These are phyloP conservation scores for Drosophila eohydei DNA, from an alignment of 2,888 invertebrate species.

Conservation along the genomic window DNA sequence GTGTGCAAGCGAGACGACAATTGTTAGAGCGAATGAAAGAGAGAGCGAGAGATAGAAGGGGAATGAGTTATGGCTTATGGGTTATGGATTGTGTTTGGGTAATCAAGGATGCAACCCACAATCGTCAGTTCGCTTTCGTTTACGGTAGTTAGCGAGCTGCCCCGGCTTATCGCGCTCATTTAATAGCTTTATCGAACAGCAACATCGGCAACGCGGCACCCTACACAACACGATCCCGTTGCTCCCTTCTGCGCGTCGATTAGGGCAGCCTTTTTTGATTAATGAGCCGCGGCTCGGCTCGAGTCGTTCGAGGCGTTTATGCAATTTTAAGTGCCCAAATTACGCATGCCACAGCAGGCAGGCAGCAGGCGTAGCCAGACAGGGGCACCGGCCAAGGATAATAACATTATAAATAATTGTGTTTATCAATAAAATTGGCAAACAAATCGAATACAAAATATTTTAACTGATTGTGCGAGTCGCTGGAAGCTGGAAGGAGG, in stretches of 20 bases:
- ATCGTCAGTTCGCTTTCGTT: conserved; percentile 31
- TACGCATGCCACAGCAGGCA: conserved; percentile 47
- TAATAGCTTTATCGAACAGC: conserved; percentile 83
- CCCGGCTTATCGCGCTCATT: conserved; percentile 55
- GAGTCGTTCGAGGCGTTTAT: conserved; percentile 54
- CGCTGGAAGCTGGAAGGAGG: neutral
- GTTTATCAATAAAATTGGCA: conserved; percentile 80
- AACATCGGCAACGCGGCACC: conserved; percentile 53
- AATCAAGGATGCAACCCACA: conserved; percentile 33
- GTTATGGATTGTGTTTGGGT: conserved; percentile 14
- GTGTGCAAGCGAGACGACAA: conserved; percentile 83
- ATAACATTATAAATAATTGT: conserved; percentile 70
- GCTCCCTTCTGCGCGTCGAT: conserved; percentile 21
- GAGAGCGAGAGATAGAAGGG: neutral
- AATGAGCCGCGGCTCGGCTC: conserved; percentile 72
- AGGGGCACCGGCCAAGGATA: conserved; percentile 57
- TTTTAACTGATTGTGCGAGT: conserved; percentile 5
- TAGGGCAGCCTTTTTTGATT: conserved; percentile 75
- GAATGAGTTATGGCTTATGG: conserved; percentile 36
- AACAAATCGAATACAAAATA: conserved; percentile 75
- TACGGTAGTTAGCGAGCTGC: conserved; percentile 27
- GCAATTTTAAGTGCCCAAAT: conserved; percentile 81
- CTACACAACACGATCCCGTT: conserved; percentile 12
- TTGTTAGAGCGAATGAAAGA: neutral
- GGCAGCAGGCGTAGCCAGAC: conserved; percentile 18